These are phyloP conservation scores for Hycleus cichorii DNA, from an alignment of 1,140 invertebrate genomes.

Conservation along the genomic window DNA sequence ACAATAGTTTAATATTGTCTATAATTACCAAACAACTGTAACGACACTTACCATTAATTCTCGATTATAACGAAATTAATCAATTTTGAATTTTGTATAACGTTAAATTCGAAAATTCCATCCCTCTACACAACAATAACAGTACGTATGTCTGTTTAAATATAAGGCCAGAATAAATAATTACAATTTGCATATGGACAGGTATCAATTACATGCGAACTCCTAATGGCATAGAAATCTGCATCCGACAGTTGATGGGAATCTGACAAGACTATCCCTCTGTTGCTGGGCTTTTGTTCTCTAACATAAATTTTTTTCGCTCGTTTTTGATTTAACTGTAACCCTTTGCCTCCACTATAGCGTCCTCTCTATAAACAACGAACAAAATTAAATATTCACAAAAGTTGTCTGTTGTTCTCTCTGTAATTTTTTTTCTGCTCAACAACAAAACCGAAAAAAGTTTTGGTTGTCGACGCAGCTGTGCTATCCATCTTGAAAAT, in stretches of 20 bases:
- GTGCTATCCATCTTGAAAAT: not conserved
- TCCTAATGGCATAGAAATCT: constrained; percentile 5
- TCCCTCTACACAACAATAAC: no score
- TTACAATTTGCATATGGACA: constrained; percentile 8
- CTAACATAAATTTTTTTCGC: no score
- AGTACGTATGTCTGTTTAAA: no score
- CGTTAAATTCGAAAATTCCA: not conserved
- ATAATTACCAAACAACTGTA: constrained; percentile 9
- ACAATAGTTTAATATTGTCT: constrained; percentile 4
- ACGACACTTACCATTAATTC: constrained; percentile 8
- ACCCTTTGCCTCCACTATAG: no score
- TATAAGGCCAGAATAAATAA: not conserved
- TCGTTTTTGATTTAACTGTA: no score
- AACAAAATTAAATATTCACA: no score
- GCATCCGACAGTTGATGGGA: constrained; percentile 5
- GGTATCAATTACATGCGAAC: constrained; percentile 7
- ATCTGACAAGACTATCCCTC: constrained; percentile 6
- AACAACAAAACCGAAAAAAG: no score
- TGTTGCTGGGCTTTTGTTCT: no score
- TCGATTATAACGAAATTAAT: not conserved
- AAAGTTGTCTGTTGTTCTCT: no score
- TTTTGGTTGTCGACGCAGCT: no score
- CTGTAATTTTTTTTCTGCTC: no score
- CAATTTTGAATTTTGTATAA: not conserved
- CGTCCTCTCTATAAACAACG: no score